These are phyloP conservation scores for Ennomos quercinarius DNA, from an alignment of 2,888 invertebrate species.

Conservation along the genomic window DNA sequence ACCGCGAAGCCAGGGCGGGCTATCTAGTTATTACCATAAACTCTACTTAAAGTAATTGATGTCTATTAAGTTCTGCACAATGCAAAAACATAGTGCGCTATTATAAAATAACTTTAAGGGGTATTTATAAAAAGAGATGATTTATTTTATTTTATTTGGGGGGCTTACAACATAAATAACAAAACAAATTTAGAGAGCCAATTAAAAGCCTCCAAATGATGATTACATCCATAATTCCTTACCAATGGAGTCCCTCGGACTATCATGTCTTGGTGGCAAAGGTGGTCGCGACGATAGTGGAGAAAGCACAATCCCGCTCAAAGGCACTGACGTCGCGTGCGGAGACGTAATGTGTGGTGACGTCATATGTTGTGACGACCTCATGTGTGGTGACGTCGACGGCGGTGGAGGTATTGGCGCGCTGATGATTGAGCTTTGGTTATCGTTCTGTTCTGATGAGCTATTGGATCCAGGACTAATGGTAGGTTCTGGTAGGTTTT, in stretches of 20 bases:
- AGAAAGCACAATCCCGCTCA: constrained; percentile 58
- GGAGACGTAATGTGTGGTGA: constrained; percentile 36
- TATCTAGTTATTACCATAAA: too few species aligned
- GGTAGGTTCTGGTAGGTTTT: constrained; percentile 70
- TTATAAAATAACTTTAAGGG: too few species aligned
- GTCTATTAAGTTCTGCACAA: too few species aligned
- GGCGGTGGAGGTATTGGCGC: constrained; percentile 53
- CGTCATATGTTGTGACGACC: constrained; percentile 4
- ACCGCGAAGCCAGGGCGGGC: too few species aligned
- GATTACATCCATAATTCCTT: not conserved
- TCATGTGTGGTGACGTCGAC: constrained; percentile 14
- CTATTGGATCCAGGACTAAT: constrained; percentile 81
- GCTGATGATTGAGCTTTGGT: constrained; percentile 76
- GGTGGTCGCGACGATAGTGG: constrained; percentile 68
- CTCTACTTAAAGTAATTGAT: too few species aligned
- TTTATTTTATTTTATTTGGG: too few species aligned
- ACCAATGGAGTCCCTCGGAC: constrained; percentile 71
- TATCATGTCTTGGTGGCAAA: constrained; percentile 69
- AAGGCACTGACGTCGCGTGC: constrained; percentile 34
- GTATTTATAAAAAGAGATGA: too few species aligned
- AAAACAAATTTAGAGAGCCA: too few species aligned
- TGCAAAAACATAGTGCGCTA: too few species aligned
- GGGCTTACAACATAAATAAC: too few species aligned
- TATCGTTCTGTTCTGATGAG: constrained; percentile 79
- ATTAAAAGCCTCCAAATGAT: too few species aligned